Percentiles rank a stretch among this genome's conserved stretches.
Evolutionary conservation across 2,888 invertebrate genomes (phyloP).

Genomic region (Caenorhabditis zanzibari): DNA sequence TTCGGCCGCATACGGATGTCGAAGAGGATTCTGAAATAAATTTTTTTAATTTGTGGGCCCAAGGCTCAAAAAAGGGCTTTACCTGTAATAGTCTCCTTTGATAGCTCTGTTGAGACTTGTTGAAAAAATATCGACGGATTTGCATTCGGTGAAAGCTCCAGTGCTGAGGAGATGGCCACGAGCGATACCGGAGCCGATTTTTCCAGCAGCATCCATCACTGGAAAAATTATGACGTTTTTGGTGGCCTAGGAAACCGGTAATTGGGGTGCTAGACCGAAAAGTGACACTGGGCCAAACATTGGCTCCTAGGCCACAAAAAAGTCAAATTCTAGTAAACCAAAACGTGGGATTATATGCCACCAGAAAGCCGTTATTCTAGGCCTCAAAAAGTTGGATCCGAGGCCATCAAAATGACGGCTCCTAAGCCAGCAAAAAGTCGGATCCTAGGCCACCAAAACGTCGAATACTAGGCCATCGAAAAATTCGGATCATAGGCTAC

Average conservation of each 20-base stretch:
- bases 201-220: slow-evolving; percentile 73
- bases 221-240: slow-evolving; percentile 18
- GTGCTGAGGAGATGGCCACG: slow-evolving; percentile 55
- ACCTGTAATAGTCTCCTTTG: slow-evolving; percentile 58
- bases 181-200: slow-evolving; percentile 66
- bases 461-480: not conserved
- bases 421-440: not conserved
- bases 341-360: too few relatives aligned
- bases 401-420: not conserved
- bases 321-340: too few relatives aligned
- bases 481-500: too few relatives aligned
- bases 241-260: not conserved
- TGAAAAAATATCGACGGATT: slow-evolving; percentile 53
- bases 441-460: not conserved
- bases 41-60: not conserved
- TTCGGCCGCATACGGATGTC: slow-evolving; percentile 58
- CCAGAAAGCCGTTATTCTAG: too few relatives aligned
- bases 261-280: not conserved
- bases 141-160: slow-evolving; percentile 60
- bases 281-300: not conserved
- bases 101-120: slow-evolving; percentile 48
- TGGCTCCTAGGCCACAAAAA: not conserved
- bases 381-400: not conserved
- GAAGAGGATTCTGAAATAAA: slow-evolving; percentile 49
- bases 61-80: not conserved